These are phyloP conservation scores for Osmerus eperlanus DNA, from an alignment of 2,113 vertebrate genomes.

Conservation along the genomic window DNA sequence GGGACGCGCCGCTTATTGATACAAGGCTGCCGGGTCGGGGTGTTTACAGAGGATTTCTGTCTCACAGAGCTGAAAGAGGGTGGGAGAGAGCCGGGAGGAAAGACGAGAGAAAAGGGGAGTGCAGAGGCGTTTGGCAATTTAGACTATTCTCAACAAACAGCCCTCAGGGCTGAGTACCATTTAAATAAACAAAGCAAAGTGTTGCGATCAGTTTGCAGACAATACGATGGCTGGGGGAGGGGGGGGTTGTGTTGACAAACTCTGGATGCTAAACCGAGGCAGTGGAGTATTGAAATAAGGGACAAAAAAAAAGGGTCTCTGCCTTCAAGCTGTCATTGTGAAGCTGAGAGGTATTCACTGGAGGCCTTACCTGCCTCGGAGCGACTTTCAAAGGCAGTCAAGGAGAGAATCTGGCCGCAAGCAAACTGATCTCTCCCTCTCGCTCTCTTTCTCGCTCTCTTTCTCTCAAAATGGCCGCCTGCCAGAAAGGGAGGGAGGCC, in stretches of 20 bases:
- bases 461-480: conserved; percentile 49
- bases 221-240: background rate
- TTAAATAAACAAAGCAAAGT: conserved; percentile 23
- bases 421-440: too few species aligned
- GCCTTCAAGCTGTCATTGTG: too few species aligned
- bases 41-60: conserved; percentile 73
- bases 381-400: too few species aligned
- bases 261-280: background rate
- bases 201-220: conserved; percentile 5
- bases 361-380: too few species aligned
- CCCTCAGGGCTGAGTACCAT: background rate
- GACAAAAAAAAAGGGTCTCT: too few species aligned
- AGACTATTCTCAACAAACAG: too few species aligned
- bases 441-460: too few species aligned
- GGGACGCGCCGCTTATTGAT: conserved; percentile 49
- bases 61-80: conserved; percentile 60
- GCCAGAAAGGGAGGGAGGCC: conserved; percentile 34
- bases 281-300: background rate
- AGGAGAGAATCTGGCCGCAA: too few species aligned
- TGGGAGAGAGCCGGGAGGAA: background rate
- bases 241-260: conserved; percentile 1
- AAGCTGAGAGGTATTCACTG: too few species aligned
- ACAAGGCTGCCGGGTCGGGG: conserved; percentile 59
- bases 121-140: conserved; percentile 7
- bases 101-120: conserved; percentile 1